A percentile compares a stretch with the other conserved stretches of the same genome.
These are phyloP conservation scores for Sinodicranocentrus sp. DNA, from an alignment of 2,888 invertebrate genomes.

Conservation along the genomic window DNA sequence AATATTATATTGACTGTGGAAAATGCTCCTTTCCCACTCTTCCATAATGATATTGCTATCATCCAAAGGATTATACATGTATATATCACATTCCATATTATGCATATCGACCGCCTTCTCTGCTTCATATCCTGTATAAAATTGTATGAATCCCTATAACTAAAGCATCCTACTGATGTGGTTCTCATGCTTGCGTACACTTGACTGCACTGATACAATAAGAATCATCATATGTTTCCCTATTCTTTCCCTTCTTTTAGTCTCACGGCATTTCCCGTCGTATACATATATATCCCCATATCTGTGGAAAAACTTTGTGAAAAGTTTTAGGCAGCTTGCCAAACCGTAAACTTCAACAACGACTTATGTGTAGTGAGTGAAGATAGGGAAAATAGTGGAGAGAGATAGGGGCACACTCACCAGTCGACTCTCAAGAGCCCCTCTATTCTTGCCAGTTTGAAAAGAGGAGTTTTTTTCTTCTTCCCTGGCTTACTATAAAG, in stretches of 20 bases:
- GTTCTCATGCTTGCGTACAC: conserved; percentile 39
- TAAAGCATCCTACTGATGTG: neutral
- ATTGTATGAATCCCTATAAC: no score
- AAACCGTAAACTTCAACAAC: conserved; percentile 66
- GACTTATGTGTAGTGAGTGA: conserved; percentile 52
- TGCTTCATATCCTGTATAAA: neutral
- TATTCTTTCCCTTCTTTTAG: conserved; percentile 14
- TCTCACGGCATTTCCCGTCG: conserved; percentile 11
- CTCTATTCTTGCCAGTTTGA: neutral
- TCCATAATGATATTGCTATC: conserved; percentile 53
- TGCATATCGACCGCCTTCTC: conserved; percentile 13
- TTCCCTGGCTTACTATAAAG: conserved; percentile 44
- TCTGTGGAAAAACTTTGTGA: conserved; percentile 43
- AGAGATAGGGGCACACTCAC: neutral
- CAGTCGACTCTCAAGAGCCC: no score
- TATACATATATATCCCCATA: neutral
- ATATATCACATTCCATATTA: conserved; percentile 28
- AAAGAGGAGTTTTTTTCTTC: conserved; percentile 33
- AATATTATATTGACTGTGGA: conserved; percentile 47
- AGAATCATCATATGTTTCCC: conserved; percentile 38
- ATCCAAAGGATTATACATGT: conserved; percentile 49
- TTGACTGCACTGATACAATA: conserved; percentile 59
- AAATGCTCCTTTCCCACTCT: conserved; percentile 24
- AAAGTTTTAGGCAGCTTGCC: conserved; percentile 72
- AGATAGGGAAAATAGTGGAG: conserved; percentile 18